These are phyloP conservation scores for Cremastinae sp. DNA, from an alignment of 2,888 invertebrate genomes.

Conservation along the genomic window DNA sequence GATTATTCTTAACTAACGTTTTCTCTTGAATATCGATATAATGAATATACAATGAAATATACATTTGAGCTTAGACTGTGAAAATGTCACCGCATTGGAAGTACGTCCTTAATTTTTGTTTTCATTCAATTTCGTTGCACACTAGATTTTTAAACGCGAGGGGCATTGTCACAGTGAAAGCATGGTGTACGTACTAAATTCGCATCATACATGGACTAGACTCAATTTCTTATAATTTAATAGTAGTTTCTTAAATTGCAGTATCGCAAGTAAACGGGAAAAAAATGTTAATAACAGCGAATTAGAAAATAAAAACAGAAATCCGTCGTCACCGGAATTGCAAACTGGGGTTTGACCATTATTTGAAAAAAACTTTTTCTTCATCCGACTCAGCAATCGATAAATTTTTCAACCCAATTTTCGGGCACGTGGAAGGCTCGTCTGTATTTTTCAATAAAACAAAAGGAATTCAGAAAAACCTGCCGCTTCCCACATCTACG, in stretches of 20 bases:
- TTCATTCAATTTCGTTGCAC: constrained; percentile 29
- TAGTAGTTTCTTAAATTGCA: constrained; percentile 71
- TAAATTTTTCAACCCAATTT: constrained; percentile 54
- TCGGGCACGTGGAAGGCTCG: constrained; percentile 75
- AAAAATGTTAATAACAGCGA: constrained; percentile 53
- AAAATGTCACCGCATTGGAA: constrained; percentile 72
- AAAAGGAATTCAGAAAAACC: constrained; percentile 31
- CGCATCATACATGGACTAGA: constrained; percentile 79
- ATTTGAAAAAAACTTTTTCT: constrained; percentile 8
- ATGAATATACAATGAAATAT: constrained; percentile 78
- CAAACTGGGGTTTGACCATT: constrained; percentile 63
- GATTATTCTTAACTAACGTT: constrained; percentile 65
- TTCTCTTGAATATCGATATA: constrained; percentile 61
- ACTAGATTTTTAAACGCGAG: constrained; percentile 58
- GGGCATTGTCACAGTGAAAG: constrained; percentile 74
- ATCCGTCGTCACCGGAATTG: constrained; percentile 63
- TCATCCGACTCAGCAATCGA: constrained; percentile 67
- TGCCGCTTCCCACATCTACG: constrained; percentile 62
- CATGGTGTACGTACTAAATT: constrained; percentile 73
- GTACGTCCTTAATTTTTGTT: constrained; percentile 57
- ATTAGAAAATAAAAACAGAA: constrained; percentile 50
- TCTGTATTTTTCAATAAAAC: constrained; percentile 70
- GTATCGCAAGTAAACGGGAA: constrained; percentile 72
- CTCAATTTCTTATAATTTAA: constrained; percentile 79
- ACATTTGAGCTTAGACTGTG: constrained; percentile 76